Base-by-base conservation (phyloP, 2,113 vertebrate genomes). In the Phalacrocorax brasilianus region DNA sequence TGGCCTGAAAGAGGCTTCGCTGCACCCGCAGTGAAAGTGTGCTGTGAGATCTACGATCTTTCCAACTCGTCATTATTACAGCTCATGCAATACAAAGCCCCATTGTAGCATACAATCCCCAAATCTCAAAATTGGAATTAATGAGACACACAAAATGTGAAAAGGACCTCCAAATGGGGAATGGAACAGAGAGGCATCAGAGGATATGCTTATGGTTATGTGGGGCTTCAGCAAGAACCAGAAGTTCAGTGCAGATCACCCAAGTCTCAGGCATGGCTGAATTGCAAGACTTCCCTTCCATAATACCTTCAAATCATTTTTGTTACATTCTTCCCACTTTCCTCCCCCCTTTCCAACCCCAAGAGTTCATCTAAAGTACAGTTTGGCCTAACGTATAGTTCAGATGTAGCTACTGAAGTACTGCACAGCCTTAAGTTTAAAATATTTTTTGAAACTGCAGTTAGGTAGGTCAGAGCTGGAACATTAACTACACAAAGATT, bases 21-120 rank as follows among this genome's bases (percentile, higher is more conserved):
- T 80, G 82, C 67, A 33, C n/a, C 75, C 8, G 1, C 63, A 20
- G 33, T 1, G 20, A 18, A 59, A 38, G 27, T 0, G 3, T 1
- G 5, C 49, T 6, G 21, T 1, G 3, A 76, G 78, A 66, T 19
- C 77, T 28, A 58, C 50, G 0, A 47, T 33, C 65, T 47, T 18
- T 30, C 52, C 42, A 42, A 6, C 20, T 52, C 18, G 3, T 20
- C 8, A 0, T 22, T 8, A 26, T 62, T 27, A 12, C 45, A 88
- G 70, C 56, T 72, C 26, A 8, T 4, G 21, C 7, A 44, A 35
- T 49, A 45, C 40, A 45, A 40, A 65, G 33, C 49, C 47, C 35
- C 70, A 14, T 0, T 17, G 65, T 44, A 74, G 30, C 38, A 32
- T 3, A 27, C 0, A 4, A 50, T 28, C 18, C 47, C 65, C 65